Evolutionary conservation across 2,113 vertebrate genomes (phyloP).

Genomic region (Phrynocephalus versicolor): DNA sequence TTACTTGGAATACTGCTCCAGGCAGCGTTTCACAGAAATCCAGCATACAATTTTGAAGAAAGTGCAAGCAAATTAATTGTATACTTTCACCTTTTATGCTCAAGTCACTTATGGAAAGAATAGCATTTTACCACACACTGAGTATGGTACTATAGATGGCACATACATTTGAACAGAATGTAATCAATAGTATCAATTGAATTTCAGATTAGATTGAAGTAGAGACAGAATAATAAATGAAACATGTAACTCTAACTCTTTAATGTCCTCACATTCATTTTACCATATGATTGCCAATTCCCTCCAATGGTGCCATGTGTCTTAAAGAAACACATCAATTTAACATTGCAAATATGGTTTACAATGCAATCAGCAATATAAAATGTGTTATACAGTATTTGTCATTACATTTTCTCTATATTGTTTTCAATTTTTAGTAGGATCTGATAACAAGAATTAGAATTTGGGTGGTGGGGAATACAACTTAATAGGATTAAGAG

Average conservation of each 20-base stretch:
- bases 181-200: constrained; percentile 77
- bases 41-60: constrained; percentile 77
- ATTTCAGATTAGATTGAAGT: constrained; percentile 74
- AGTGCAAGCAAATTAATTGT: constrained; percentile 79
- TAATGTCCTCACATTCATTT: constrained; percentile 42
- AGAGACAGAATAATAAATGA: constrained; percentile 61
- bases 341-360: background rate
- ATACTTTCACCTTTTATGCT: constrained; percentile 75
- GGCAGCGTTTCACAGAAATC: constrained; percentile 72
- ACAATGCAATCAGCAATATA: no score
- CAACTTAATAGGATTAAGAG: no score
- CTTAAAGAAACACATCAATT: background rate
- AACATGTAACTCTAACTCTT: constrained; percentile 47
- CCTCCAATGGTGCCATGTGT: background rate
- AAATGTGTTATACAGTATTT: no score
- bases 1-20: constrained; percentile 74
- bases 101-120: constrained; percentile 67
- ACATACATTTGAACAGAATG: constrained; percentile 67
- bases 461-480: no score
- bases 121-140: constrained; percentile 61
- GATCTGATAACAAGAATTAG: no score
- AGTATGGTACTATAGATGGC: constrained; percentile 43
- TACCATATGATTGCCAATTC: constrained; percentile 53
- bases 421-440: no score
- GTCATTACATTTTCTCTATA: no score